These are phyloP conservation scores for Cylloceria caligata DNA, from an alignment of 2,888 invertebrate genomes.

Conservation along the genomic window DNA sequence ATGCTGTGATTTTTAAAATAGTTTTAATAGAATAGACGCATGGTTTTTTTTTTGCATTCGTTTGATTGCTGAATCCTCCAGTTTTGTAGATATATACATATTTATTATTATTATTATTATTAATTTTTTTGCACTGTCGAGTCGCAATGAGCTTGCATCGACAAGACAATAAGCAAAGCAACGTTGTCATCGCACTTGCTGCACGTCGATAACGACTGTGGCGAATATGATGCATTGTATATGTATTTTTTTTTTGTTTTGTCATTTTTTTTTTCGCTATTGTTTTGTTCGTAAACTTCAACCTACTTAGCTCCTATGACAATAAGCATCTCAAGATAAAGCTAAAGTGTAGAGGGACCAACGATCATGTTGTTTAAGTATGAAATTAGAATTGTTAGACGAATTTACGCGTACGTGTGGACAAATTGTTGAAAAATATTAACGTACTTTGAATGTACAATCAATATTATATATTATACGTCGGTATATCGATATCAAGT, in stretches of 20 bases:
- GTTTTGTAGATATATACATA: constrained; percentile 45
- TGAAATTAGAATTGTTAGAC: constrained; percentile 83
- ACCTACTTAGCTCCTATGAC: constrained; percentile 81
- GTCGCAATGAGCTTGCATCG: constrained; percentile 53
- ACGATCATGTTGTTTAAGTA: constrained; percentile 78
- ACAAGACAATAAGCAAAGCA: constrained; percentile 31
- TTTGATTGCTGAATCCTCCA: constrained; percentile 42
- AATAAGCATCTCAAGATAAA: constrained; percentile 84
- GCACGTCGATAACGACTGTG: constrained; percentile 63
- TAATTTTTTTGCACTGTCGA: constrained; percentile 30
- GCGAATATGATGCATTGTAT: constrained; percentile 49
- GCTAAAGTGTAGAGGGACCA: constrained; percentile 85
- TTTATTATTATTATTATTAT: no score
- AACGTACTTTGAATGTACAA: constrained; percentile 25
- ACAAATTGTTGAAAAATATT: constrained; percentile 16
- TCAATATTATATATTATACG: constrained; percentile 30
- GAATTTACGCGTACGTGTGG: constrained; percentile 75
- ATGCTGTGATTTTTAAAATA: constrained; percentile 54
- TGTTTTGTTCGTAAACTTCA: constrained; percentile 60
- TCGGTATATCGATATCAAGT: constrained; percentile 56
- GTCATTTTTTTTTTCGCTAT: constrained; percentile 47
- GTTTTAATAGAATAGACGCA: constrained; percentile 68
- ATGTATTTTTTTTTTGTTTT: constrained; percentile 45
- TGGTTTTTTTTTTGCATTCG: constrained; percentile 65
- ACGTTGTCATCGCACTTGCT: constrained; percentile 52